A percentile compares a stretch with the other conserved stretches of the same genome.
Evolutionary conservation across 1,140 invertebrate species (phyloP).

Genomic region (Bombus cullumanus): DNA sequence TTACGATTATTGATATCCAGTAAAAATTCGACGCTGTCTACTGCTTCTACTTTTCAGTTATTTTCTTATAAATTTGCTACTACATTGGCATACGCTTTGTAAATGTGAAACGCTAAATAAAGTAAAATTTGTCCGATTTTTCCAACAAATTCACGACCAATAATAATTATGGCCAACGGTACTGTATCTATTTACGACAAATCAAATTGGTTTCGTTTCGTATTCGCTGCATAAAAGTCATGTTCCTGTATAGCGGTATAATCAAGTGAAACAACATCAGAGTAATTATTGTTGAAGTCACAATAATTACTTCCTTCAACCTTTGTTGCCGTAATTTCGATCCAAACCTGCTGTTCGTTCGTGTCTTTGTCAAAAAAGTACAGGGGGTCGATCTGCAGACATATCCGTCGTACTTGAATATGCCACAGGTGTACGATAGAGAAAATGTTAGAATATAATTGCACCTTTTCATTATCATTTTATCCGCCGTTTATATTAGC

Average conservation of each 20-base stretch:
- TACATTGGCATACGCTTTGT: no score
- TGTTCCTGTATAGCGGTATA: background rate
- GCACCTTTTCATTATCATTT: conserved; percentile 7
- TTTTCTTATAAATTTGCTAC: no score
- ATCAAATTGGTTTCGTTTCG: background rate
- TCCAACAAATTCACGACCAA: no score
- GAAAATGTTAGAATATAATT: conserved; percentile 30
- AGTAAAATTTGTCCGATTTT: no score
- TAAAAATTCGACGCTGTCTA: no score
- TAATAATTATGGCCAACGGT: no score
- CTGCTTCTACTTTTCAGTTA: no score
- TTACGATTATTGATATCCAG: no score
- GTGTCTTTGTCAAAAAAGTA: background rate
- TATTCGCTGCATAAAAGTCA: background rate
- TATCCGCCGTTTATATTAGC: background rate
- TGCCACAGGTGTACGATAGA: background rate
- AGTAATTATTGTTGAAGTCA: conserved; percentile 8
- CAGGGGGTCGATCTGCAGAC: background rate
- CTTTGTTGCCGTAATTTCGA: background rate
- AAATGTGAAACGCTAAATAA: no score
- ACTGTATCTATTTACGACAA: background rate
- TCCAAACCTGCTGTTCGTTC: background rate
- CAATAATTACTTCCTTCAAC: conserved; percentile 10
- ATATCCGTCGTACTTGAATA: background rate
- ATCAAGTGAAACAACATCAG: background rate